Conservation (phyloP, 2,888 invertebrate genomes). For the Phyto melanocephala region DNA sequence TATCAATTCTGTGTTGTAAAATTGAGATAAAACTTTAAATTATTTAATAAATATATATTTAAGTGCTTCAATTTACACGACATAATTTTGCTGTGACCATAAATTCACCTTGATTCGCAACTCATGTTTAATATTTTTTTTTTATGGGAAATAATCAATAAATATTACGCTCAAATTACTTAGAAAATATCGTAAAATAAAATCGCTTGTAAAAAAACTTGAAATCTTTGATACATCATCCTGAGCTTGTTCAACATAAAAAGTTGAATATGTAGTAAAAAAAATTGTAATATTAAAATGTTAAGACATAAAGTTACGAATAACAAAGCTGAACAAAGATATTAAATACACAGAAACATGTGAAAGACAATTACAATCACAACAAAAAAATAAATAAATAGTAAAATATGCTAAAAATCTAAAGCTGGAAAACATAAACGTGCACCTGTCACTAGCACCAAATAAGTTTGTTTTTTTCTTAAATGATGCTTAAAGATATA, state of each 20-base stretch:
- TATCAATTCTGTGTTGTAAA: too few species aligned
- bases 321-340: not conserved
- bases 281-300: not conserved
- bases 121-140: too few species aligned
- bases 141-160: not conserved
- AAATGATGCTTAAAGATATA: not conserved
- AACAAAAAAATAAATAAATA: not conserved
- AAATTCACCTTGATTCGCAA: too few species aligned
- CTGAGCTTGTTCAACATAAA: not conserved
- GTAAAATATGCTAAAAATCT: not conserved
- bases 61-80: too few species aligned
- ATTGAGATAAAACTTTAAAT: too few species aligned
- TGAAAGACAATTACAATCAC: not conserved
- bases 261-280: not conserved
- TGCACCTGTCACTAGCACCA: conserved; percentile 1
- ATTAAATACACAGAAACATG: not conserved
- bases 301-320: not conserved
- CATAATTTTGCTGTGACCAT: too few species aligned
- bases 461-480: not conserved
- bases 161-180: not conserved
- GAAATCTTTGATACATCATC: not conserved
- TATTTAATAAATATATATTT: too few species aligned
- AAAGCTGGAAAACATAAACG: not conserved
- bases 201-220: not conserved
- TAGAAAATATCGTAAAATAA: not conserved